phyloP scores from a whole-genome alignment of 2,113 vertebrate genomes.

The Sebastes fasciatus region DNA sequence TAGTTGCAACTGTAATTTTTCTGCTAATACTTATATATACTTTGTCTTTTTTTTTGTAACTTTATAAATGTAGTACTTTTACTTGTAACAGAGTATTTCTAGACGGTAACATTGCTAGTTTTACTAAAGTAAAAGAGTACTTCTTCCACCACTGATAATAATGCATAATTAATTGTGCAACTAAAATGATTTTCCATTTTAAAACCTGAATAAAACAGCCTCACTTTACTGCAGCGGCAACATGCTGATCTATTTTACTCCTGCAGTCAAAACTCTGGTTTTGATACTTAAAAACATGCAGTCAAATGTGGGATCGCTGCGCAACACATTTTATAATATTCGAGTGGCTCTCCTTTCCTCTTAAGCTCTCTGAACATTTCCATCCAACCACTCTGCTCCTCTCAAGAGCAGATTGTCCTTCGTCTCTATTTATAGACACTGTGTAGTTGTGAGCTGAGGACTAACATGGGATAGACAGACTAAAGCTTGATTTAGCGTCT shows the following conservation, averaged over 20 bases:
- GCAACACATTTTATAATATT: constrained; percentile 1
- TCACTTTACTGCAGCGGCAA: neutral
- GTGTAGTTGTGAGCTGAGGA: constrained; percentile 24
- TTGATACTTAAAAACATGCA: neutral
- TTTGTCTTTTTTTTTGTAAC: neutral
- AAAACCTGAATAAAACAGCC: neutral
- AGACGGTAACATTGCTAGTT: neutral
- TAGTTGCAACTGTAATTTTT: too few species aligned
- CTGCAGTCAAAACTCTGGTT: neutral
- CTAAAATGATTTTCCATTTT: too few species aligned
- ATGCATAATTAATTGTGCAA: neutral
- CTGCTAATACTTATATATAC: neutral
- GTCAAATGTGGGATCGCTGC: neutral
- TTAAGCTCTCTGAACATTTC: constrained; percentile 8
- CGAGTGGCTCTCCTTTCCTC: neutral
- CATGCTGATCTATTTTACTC: neutral
- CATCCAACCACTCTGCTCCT: constrained; percentile 20
- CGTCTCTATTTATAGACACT: constrained; percentile 53
- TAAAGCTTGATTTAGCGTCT: constrained; percentile 34
- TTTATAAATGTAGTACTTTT: neutral
- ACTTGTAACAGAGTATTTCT: neutral
- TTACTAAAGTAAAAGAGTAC: too few species aligned
- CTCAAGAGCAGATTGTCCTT: constrained; percentile 17
- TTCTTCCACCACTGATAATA: neutral
- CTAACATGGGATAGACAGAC: constrained; percentile 10